These are phyloP conservation scores for Champsocephalus gunnari DNA, from an alignment of 2,797 vertebrate species.

Conservation along the genomic window DNA sequence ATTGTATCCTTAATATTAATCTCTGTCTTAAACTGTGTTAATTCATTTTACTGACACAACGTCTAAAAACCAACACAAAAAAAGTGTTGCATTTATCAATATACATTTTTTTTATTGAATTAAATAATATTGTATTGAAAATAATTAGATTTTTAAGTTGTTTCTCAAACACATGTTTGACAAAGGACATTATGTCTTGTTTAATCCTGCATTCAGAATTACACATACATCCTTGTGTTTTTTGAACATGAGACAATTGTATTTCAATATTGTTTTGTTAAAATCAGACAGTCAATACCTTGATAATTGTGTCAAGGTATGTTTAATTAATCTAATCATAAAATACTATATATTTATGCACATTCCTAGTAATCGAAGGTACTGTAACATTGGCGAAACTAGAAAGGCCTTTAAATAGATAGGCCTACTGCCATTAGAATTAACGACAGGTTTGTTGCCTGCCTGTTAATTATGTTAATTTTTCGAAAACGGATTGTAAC, in stretches of 20 bases:
- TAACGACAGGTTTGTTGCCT: background rate
- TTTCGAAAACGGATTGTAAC: background rate
- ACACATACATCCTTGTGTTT: background rate
- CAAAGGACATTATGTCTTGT: background rate
- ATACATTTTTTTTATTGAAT: background rate
- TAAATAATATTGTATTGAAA: background rate
- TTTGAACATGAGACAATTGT: background rate
- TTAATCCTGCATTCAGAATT: background rate
- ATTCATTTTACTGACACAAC: too few relatives aligned
- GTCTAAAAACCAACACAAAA: too few relatives aligned
- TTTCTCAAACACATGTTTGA: background rate
- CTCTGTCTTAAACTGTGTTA: too few relatives aligned
- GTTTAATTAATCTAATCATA: too few relatives aligned
- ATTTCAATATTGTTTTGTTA: background rate
- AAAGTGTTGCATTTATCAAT: too few relatives aligned
- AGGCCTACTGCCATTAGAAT: background rate
- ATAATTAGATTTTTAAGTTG: background rate
- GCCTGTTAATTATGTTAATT: background rate
- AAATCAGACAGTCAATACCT: background rate
- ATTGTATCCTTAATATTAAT: background rate
- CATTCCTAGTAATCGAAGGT: background rate
- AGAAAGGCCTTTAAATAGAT: background rate
- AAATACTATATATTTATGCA: background rate
- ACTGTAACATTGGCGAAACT: background rate
- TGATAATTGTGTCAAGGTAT: too few relatives aligned